Conservation (phyloP, 2,888 invertebrate genomes). For the Trilocha varians region DNA sequence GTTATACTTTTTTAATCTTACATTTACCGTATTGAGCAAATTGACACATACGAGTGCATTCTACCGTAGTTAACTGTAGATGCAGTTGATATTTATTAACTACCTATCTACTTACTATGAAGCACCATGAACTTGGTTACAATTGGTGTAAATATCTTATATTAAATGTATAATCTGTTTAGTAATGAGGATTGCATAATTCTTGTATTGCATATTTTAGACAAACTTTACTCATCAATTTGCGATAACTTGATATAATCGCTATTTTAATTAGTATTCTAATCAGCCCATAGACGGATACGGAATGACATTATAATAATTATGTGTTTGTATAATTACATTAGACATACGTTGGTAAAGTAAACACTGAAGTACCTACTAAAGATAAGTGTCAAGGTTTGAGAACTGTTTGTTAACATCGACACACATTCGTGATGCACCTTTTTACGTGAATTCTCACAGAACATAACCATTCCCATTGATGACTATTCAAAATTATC, state of each 20-base stretch:
- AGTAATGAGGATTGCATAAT: too few species aligned
- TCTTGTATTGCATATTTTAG: too few species aligned
- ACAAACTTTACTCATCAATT: too few species aligned
- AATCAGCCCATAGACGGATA: not conserved
- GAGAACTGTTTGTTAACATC: not conserved
- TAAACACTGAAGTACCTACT: constrained; percentile 2
- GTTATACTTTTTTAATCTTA: too few species aligned
- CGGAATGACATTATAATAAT: not conserved
- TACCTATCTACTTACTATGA: too few species aligned
- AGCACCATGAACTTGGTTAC: too few species aligned
- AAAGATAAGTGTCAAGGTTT: not conserved
- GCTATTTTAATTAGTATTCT: not conserved
- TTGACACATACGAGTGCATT: too few species aligned
- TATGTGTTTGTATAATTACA: not conserved
- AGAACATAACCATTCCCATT: constrained; percentile 52
- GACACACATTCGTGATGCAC: not conserved
- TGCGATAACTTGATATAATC: not conserved
- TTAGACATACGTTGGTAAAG: constrained; percentile 7
- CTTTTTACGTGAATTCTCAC: constrained; percentile 33
- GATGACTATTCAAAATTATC: constrained; percentile 10
- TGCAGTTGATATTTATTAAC: too few species aligned
- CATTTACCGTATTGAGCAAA: too few species aligned
- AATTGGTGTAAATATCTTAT: too few species aligned
- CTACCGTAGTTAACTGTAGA: too few species aligned
- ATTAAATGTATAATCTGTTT: too few species aligned